Base-by-base conservation (phyloP, 2,113 vertebrate species). In the Clarias gariepinus region DNA sequence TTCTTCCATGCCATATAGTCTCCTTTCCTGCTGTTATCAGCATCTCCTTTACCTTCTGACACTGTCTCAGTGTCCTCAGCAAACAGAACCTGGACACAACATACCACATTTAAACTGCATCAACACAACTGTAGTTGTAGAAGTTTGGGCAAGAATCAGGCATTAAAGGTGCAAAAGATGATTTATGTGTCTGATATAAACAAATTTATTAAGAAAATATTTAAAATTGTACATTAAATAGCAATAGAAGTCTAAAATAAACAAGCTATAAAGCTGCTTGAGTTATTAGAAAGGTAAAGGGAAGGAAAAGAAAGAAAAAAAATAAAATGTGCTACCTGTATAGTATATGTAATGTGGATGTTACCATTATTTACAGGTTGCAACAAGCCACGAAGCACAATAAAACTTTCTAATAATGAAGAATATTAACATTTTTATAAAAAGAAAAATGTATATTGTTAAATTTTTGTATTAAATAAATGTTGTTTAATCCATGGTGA, bases 31-130 rank as follows among this genome's bases (percentile, higher is more conserved):
- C 95, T 58, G 96, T 91, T 90, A 94, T 93, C 64, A 99, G 94
- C 80, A 97, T 96, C 91, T 99, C 98, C 89, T 97, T 98, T 93
- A 99, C 94, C 86, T 95, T 96, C 95, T 99, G 98, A 91, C 97
- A 98, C 91, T 98, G 97, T 93, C 98, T 99, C 88, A 99, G 91
- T 68, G 98, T 99, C 95, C 98, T 96, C 92, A 99, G 94, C 93
- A 99, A 91, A 94, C 98, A 99, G 94, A 97, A 99, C 93, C 98
- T 99, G 92, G 87, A 89, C 86, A 86, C 57, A 68, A 33, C 36
- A 47, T 19, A 21, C 71, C 71, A 74, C 25, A 47, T 52, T 74
- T 21, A 74, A 30, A 36, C 68, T 36, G 30, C 68, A 16, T 36
- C 68, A 36, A 68, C 64, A 69, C 25, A 71, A 33, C 19, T 36